These are phyloP conservation scores for Calliphora vicina DNA, from an alignment of 1,140 invertebrate genomes.

Conservation along the genomic window DNA sequence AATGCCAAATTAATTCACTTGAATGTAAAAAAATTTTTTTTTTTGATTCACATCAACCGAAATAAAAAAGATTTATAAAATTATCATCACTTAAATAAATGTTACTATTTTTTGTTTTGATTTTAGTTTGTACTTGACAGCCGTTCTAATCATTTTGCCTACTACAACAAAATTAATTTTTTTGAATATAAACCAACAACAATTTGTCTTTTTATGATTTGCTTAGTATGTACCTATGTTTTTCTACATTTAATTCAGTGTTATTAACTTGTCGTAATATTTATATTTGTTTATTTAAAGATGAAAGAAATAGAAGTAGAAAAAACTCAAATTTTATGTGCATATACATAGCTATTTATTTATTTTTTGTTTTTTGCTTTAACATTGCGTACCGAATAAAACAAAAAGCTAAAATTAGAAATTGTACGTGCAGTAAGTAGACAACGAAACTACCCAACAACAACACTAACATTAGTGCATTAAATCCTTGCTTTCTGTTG, in stretches of 20 bases:
- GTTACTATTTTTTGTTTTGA: neutral
- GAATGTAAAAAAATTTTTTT: neutral
- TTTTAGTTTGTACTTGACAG: neutral
- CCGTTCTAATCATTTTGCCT: neutral
- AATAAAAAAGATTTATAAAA: slow-evolving; percentile 3
- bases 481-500: neutral
- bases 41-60: neutral
- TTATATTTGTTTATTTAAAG: neutral
- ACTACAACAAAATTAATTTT: neutral
- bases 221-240: too few species aligned
- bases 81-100: slow-evolving; percentile 2
- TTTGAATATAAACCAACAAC: neutral
- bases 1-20: slow-evolving; percentile 10
- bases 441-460: neutral
- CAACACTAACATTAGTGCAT: neutral
- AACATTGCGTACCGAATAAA: neutral
- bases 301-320: neutral
- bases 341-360: neutral
- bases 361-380: neutral
- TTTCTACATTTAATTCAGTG: neutral
- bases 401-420: neutral
- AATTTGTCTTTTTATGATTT: neutral
- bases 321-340: neutral
- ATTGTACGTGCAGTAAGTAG: neutral
- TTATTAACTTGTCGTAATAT: neutral